Conservation (phyloP, 2,888 invertebrate species). For the Phytoseiulus persimilis region DNA sequence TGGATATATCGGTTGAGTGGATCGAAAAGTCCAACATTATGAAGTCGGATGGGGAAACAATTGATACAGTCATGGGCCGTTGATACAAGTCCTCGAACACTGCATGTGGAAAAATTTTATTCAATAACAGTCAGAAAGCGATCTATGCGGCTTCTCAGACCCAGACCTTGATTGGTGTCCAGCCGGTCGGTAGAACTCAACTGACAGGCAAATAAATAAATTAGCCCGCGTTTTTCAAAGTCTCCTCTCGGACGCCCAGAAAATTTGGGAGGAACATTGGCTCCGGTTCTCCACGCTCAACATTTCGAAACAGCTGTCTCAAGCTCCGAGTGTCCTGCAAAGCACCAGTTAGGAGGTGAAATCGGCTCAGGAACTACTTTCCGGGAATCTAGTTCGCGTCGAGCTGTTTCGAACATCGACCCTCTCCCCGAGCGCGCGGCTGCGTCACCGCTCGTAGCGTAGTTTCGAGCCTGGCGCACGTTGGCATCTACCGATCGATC, state of each 20-base stretch:
- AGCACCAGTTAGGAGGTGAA: neutral
- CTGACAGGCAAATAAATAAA: neutral
- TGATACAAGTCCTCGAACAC: too few species aligned
- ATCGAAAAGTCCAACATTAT: too few species aligned
- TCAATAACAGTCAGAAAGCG: too few species aligned
- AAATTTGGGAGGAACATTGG: neutral
- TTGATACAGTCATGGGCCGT: too few species aligned
- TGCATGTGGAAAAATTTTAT: too few species aligned
- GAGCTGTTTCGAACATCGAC: neutral
- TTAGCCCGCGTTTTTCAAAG: neutral
- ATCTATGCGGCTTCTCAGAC: neutral
- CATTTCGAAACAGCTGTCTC: too few species aligned
- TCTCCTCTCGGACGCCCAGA: neutral
- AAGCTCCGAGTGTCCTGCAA: neutral
- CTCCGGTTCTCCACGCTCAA: neutral
- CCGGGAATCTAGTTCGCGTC: neutral
- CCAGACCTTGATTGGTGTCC: neutral
- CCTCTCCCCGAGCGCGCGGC: neutral
- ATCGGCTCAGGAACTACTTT: neutral
- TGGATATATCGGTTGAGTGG: too few species aligned
- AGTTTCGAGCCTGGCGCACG: conserved; percentile 5
- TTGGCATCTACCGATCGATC: neutral
- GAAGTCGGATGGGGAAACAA: too few species aligned
- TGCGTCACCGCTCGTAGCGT: neutral
- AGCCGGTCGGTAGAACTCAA: neutral